Evolutionary conservation across 2,113 vertebrate genomes (phyloP).

Genomic region (Megalops atlanticus): DNA sequence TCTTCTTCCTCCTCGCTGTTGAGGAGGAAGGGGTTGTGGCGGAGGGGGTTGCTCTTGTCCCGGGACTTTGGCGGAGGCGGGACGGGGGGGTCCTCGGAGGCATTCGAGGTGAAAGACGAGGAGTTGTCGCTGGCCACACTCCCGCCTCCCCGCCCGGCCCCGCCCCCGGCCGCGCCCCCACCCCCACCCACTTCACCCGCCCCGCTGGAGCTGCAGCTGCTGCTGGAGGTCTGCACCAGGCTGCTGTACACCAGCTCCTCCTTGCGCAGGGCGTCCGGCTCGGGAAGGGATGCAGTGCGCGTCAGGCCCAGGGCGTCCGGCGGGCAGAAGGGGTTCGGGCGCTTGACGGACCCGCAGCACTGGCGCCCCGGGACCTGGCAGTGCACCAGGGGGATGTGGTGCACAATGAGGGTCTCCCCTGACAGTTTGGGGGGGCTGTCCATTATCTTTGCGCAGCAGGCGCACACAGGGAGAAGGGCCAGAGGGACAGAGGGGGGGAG

Average conservation of each 20-base stretch:
- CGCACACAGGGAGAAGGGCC: neutral
- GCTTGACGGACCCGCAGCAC: constrained; percentile 72
- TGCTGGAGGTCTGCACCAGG: constrained; percentile 78
- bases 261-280: constrained; percentile 82
- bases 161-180: constrained; percentile 38
- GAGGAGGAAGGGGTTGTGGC: constrained; percentile 90
- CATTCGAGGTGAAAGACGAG: constrained; percentile 67
- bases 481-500: neutral
- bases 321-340: constrained; percentile 82
- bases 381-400: constrained; percentile 96
- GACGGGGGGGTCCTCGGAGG: constrained; percentile 67
- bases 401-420: constrained; percentile 94
- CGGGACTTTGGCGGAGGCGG: constrained; percentile 57
- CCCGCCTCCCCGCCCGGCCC: constrained; percentile 55
- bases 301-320: constrained; percentile 80
- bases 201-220: constrained; percentile 54
- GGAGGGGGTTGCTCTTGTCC: constrained; percentile 60
- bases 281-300: constrained; percentile 77
- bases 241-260: constrained; percentile 87
- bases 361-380: constrained; percentile 87
- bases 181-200: constrained; percentile 46
- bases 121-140: constrained; percentile 69
- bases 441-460: constrained; percentile 67
- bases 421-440: constrained; percentile 89
- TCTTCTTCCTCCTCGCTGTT: constrained; percentile 73